phyloP scores from a whole-genome alignment of 2,888 invertebrate genomes.

The Tolmerus cingulatus region DNA sequence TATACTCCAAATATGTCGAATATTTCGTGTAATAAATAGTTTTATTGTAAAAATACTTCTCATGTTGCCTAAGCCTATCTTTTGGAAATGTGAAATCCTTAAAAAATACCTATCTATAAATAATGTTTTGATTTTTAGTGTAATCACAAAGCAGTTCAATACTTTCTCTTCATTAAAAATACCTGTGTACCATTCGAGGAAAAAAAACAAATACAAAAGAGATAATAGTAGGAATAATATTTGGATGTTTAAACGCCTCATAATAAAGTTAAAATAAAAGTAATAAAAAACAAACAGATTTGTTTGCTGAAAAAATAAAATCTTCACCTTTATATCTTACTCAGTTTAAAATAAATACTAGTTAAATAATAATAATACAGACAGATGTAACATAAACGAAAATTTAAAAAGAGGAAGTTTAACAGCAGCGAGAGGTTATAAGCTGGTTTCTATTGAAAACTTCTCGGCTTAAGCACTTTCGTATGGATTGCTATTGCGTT shows the following conservation, averaged over 20 bases:
- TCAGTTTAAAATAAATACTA: constrained; percentile 47
- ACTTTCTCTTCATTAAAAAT: constrained; percentile 11
- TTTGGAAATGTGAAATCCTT: constrained; percentile 24
- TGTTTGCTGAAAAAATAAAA: constrained; percentile 8
- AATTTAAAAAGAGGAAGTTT: constrained; percentile 25
- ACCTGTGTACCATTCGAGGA: constrained; percentile 16
- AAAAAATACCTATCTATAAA: constrained; percentile 31
- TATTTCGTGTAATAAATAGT: neutral
- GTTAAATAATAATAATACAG: constrained; percentile 45
- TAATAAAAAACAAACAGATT: neutral
- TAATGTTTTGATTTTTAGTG: constrained; percentile 25
- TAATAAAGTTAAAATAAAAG: neutral
- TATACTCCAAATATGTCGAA: neutral
- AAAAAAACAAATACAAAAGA: neutral
- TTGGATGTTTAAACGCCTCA: constrained; percentile 17
- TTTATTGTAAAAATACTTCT: constrained; percentile 32
- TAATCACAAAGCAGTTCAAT: constrained; percentile 31
- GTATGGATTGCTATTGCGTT: neutral
- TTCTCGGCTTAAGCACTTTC: neutral
- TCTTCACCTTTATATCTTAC: constrained; percentile 13
- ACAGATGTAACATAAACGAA: constrained; percentile 45
- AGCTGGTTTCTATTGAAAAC: neutral
- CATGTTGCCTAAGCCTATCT: constrained; percentile 7
- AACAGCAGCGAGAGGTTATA: neutral
- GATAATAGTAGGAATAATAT: constrained; percentile 16